These are phyloP conservation scores for Phyllotreta cruciferae DNA, from an alignment of 2,888 invertebrate genomes.

Conservation along the genomic window DNA sequence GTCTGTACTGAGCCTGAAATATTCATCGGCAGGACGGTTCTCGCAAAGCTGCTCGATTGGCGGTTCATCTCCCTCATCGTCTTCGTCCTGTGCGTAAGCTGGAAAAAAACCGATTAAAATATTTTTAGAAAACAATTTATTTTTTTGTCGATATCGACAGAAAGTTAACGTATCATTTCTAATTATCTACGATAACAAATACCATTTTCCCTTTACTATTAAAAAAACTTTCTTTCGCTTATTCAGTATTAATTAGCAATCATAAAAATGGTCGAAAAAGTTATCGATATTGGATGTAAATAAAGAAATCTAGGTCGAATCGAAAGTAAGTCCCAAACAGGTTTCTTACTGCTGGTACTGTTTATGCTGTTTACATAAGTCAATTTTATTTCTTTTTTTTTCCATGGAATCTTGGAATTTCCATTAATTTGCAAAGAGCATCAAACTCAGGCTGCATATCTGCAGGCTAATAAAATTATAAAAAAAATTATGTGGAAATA, in stretches of 20 bases:
- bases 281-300: constrained; percentile 35
- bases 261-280: constrained; percentile 17
- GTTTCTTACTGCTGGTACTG: constrained; percentile 41
- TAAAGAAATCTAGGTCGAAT: constrained; percentile 48
- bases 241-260: constrained; percentile 22
- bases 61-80: constrained; percentile 63
- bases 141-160: neutral
- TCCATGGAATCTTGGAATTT: constrained; percentile 3
- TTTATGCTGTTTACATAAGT: constrained; percentile 30
- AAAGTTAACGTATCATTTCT: constrained; percentile 1
- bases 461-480: no score
- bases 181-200: neutral
- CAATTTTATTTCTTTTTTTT: constrained; percentile 21
- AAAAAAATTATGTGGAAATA: no score
- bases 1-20: constrained; percentile 84
- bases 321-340: constrained; percentile 48
- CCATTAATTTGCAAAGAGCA: constrained; percentile 7
- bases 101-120: constrained; percentile 42
- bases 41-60: constrained; percentile 85
- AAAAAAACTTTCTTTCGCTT: constrained; percentile 22
- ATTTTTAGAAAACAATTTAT: neutral
- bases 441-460: neutral
- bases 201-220: neutral
- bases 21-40: constrained; percentile 88
- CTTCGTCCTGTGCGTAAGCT: constrained; percentile 71